phyloP scores from a whole-genome alignment of 2,888 invertebrate species.

The Rapana venosa region DNA sequence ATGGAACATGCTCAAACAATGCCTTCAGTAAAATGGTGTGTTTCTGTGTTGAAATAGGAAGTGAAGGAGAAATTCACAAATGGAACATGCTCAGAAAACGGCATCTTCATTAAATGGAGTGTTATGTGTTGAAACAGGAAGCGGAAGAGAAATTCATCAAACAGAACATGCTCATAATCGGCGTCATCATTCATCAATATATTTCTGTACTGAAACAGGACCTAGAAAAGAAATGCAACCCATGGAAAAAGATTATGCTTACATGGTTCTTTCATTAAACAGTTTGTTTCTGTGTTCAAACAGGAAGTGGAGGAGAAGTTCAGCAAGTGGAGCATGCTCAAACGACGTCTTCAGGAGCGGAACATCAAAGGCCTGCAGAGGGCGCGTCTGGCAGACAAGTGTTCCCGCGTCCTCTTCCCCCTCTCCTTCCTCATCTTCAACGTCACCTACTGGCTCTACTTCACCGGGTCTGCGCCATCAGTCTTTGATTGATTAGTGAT shows the following conservation, averaged over 20 bases:
- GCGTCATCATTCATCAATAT: no score
- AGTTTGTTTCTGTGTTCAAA: background rate
- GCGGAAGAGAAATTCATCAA: background rate
- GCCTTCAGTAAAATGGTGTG: no score
- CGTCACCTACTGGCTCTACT: conserved; percentile 51
- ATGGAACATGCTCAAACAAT: no score
- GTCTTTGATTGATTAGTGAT: background rate
- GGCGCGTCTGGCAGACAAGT: conserved; percentile 51
- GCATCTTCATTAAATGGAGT: background rate
- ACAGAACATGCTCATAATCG: background rate
- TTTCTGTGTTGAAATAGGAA: no score
- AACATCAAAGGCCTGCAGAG: background rate
- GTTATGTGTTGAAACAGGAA: background rate
- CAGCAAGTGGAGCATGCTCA: background rate
- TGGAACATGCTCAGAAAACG: background rate
- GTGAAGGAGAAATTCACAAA: no score
- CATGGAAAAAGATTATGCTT: background rate
- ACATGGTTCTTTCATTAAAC: background rate
- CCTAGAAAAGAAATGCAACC: no score
- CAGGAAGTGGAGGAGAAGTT: background rate
- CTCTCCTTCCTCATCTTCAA: conserved; percentile 51
- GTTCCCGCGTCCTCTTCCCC: conserved; percentile 51
- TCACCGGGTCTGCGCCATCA: background rate
- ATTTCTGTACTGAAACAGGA: no score
- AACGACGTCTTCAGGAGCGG: background rate